Percentiles rank a stretch among this genome's conserved stretches.
Conservation (phyloP, 2,888 invertebrate species). For the Sisyra nigra region DNA sequence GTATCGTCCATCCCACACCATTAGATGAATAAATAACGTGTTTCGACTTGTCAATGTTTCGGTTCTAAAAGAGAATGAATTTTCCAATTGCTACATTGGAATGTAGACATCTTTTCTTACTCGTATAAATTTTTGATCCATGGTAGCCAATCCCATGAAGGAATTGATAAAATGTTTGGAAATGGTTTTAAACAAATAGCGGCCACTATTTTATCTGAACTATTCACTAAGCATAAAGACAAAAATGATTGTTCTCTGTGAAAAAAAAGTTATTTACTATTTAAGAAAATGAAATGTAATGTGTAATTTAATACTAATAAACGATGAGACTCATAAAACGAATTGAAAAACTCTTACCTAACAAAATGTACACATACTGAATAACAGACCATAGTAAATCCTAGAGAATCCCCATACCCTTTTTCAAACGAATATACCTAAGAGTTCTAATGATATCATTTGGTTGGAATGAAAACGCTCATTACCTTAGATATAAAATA, state of each 20-base stretch:
- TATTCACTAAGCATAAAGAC: conserved; percentile 25
- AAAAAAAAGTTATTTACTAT: too few relatives aligned
- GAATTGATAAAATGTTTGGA: conserved; percentile 38
- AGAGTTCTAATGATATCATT: too few relatives aligned
- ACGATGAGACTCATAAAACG: too few relatives aligned
- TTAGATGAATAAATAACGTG: conserved; percentile 40
- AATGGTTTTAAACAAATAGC: conserved; percentile 26
- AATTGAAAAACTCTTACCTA: background rate
- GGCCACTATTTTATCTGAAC: conserved; percentile 18
- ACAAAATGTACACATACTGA: too few relatives aligned
- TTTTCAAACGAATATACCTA: too few relatives aligned
- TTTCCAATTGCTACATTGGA: background rate
- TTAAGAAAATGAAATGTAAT: too few relatives aligned
- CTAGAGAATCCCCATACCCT: too few relatives aligned
- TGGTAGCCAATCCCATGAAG: conserved; percentile 36
- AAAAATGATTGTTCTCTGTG: conserved; percentile 33
- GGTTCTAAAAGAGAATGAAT: conserved; percentile 21
- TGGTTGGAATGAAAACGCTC: too few relatives aligned
- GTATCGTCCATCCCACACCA: conserved; percentile 35
- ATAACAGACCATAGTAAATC: too few relatives aligned
- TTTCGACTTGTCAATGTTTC: conserved; percentile 32
- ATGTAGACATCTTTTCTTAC: conserved; percentile 19
- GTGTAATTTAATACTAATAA: too few relatives aligned
- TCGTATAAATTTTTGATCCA: conserved; percentile 39
- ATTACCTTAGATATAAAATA: too few relatives aligned